Percentiles rank a stretch among this genome's conserved stretches.
These are phyloP conservation scores for Drosophila triauraria DNA, from an alignment of 1,140 invertebrate genomes.

Conservation along the genomic window DNA sequence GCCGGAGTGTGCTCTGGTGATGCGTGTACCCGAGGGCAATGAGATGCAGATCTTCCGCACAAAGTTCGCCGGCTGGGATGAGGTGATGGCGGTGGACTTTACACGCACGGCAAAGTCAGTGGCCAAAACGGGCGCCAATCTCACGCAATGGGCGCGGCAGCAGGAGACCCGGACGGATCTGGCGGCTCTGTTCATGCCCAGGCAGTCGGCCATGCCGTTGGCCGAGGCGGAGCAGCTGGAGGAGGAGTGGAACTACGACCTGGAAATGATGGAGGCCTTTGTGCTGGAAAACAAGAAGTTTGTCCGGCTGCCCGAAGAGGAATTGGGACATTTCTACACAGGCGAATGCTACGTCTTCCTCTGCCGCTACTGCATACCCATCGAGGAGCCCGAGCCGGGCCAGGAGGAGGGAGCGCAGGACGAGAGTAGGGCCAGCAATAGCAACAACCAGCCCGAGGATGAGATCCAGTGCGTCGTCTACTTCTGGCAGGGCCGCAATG, in stretches of 20 bases:
- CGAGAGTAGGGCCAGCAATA: constrained; percentile 34
- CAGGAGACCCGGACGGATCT: constrained; percentile 96
- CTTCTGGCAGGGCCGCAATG: constrained; percentile 99
- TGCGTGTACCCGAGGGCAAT: constrained; percentile 94
- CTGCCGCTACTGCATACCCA: constrained; percentile 96
- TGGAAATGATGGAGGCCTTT: constrained; percentile 98
- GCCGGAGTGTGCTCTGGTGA: constrained; percentile 95
- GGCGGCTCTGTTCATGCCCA: constrained; percentile 97
- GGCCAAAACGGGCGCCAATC: constrained; percentile 97
- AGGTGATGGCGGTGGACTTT: constrained; percentile 99
- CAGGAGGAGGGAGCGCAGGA: constrained; percentile 20
- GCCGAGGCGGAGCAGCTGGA: constrained; percentile 96
- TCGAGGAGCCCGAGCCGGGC: constrained; percentile 68
- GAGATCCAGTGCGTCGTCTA: constrained; percentile 99
- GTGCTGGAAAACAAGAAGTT: constrained; percentile 99
- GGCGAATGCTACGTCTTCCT: constrained; percentile 99
- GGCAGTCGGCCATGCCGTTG: constrained; percentile 94
- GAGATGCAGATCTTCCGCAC: constrained; percentile 97
- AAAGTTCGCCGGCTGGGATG: constrained; percentile 99
- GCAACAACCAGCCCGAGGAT: constrained; percentile 88
- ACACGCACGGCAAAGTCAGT: constrained; percentile 99
- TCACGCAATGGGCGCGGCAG: constrained; percentile 96
- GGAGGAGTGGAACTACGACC: constrained; percentile 97
- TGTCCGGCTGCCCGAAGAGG: constrained; percentile 96
- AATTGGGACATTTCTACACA: constrained; percentile 97